These are phyloP conservation scores for Drosophila nigritarsus DNA, from an alignment of 2,888 invertebrate genomes.

Conservation along the genomic window DNA sequence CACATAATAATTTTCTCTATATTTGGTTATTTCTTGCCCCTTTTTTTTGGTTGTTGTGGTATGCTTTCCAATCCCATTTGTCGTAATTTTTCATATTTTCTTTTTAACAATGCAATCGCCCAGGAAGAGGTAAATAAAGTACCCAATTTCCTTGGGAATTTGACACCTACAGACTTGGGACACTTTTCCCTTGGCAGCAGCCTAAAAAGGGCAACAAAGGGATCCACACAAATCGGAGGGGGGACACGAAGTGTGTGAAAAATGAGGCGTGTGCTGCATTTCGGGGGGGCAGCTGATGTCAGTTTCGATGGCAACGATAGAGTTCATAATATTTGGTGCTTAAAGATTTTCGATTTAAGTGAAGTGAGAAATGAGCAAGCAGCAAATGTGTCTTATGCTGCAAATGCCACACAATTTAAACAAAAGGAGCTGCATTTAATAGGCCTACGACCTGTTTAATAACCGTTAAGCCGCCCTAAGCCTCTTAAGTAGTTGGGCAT, in stretches of 20 bases:
- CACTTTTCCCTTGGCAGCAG: constrained; percentile 51
- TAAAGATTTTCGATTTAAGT: constrained; percentile 12
- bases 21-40: constrained; percentile 2
- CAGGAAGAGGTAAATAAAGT: constrained; percentile 68
- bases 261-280: constrained; percentile 64
- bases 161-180: constrained; percentile 60
- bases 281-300: constrained; percentile 15
- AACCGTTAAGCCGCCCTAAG: constrained; percentile 63
- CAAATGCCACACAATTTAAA: constrained; percentile 10
- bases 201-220: constrained; percentile 21
- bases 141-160: constrained; percentile 75
- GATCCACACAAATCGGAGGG: constrained; percentile 1
- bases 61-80: constrained; percentile 42
- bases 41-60: constrained; percentile 10
- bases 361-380: not conserved
- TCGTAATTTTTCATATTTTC: constrained; percentile 71
- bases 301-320: constrained; percentile 24
- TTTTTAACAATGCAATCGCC: constrained; percentile 40
- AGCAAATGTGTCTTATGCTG: constrained; percentile 11
- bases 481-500: constrained; percentile 63
- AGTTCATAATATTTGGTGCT: constrained; percentile 35
- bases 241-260: constrained; percentile 22
- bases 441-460: constrained; percentile 19
- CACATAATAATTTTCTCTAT: constrained; percentile 3
- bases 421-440: constrained; percentile 47